A percentile compares a stretch with the other conserved stretches of the same genome.
phyloP scores from a whole-genome alignment of 2,113 vertebrate genomes.

The Hemiscyllium ocellatum region DNA sequence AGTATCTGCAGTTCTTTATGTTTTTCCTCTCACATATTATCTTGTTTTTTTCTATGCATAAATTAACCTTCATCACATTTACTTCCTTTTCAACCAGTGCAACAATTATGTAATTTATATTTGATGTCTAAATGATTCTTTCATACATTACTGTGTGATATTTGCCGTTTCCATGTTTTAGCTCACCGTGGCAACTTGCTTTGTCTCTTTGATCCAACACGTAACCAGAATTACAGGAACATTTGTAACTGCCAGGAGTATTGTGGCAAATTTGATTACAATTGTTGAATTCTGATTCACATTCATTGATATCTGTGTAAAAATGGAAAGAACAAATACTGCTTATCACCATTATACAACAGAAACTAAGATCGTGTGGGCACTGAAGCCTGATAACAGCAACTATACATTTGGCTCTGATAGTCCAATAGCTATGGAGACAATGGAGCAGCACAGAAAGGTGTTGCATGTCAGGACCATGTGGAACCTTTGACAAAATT shows the following conservation, averaged over 20 bases:
- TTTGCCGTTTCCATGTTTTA: not conserved
- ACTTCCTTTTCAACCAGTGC: not conserved
- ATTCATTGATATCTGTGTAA: conserved; percentile 4
- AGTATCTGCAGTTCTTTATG: too few relatives aligned
- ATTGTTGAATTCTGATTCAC: not conserved
- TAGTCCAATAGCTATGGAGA: too few relatives aligned
- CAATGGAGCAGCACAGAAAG: too few relatives aligned
- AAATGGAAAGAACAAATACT: not conserved
- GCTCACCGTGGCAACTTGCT: not conserved
- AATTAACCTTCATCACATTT: not conserved
- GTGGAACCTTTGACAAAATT: too few relatives aligned
- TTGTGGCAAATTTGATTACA: not conserved
- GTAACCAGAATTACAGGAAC: not conserved
- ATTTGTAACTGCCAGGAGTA: not conserved
- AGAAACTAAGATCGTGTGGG: not conserved
- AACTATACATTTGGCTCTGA: too few relatives aligned
- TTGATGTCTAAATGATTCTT: not conserved
- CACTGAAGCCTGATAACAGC: too few relatives aligned
- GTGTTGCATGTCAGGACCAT: too few relatives aligned
- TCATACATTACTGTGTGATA: not conserved
- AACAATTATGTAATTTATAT: not conserved
- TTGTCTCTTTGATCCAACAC: not conserved
- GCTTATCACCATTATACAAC: too few relatives aligned
- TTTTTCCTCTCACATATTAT: too few relatives aligned
- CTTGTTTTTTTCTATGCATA: not conserved